Percentiles rank a stretch among this genome's conserved stretches.
phyloP scores from a whole-genome alignment of 2,797 vertebrate genomes.

The Muraenolepis orangiensis region DNA sequence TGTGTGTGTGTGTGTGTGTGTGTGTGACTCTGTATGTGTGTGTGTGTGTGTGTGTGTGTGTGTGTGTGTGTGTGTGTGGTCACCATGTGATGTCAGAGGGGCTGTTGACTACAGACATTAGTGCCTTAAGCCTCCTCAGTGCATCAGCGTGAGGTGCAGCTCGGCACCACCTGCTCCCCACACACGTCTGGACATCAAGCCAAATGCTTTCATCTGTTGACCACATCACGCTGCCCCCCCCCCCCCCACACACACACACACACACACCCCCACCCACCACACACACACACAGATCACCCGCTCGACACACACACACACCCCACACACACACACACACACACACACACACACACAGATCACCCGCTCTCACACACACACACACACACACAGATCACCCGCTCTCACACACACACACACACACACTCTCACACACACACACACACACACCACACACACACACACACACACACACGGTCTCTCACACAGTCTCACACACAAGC shows the following conservation, averaged over 20 bases:
- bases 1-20: no score
- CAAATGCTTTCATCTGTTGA: constrained; percentile 43
- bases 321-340: constrained; percentile 1
- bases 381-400: background rate
- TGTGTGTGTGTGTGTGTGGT: constrained; percentile 29
- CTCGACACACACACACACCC: constrained; percentile 2
- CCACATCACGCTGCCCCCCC: constrained; percentile 23
- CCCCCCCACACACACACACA: constrained; percentile 1
- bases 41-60: no score
- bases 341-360: background rate
- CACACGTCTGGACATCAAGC: constrained; percentile 35
- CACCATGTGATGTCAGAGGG: constrained; percentile 40
- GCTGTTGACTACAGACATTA: constrained; percentile 47
- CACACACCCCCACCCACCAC: background rate
- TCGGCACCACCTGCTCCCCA: constrained; percentile 61
- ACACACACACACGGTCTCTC: constrained; percentile 8
- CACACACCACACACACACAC: constrained; percentile 10
- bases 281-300: no score
- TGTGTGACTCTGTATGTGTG: background rate
- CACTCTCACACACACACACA: background rate
- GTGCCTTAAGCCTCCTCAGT: constrained; percentile 29
- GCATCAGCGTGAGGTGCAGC: constrained; percentile 55
- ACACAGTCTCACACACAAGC: constrained; percentile 9
- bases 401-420: background rate
- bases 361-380: background rate